A percentile compares a stretch with the other conserved stretches of the same genome.
Evolutionary conservation across 2,888 invertebrate genomes (phyloP).

Genomic region (Micropterix aruncella): DNA sequence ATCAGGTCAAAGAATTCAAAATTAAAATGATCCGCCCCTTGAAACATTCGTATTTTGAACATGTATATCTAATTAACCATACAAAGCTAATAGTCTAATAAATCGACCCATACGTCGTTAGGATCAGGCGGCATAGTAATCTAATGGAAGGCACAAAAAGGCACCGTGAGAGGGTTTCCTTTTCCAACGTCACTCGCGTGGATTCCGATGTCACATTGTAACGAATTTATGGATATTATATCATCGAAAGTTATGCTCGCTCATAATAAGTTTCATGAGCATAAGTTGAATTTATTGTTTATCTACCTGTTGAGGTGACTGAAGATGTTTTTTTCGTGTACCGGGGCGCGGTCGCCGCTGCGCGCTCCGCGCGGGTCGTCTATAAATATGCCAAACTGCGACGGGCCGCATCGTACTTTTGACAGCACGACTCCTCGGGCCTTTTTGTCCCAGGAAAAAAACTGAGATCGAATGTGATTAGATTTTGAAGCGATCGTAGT

Average conservation of each 20-base stretch:
- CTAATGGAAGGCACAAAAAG: not conserved
- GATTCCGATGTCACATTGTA: conserved; percentile 21
- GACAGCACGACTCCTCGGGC: not conserved
- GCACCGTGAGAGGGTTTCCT: no score
- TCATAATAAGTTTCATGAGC: conserved; percentile 1
- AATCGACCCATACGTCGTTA: no score
- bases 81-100: no score
- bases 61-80: no score
- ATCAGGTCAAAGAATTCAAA: no score
- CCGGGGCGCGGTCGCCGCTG: not conserved
- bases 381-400: not conserved
- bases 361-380: not conserved
- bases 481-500: not conserved
- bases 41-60: no score
- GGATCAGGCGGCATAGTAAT: no score
- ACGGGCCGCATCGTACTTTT: not conserved
- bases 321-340: not conserved
- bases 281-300: not conserved
- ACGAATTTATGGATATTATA: conserved; percentile 28
- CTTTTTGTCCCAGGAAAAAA: not conserved
- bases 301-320: not conserved
- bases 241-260: conserved; percentile 23
- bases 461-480: not conserved
- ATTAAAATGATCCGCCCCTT: no score
- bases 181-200: not conserved